phyloP scores from a whole-genome alignment of 2,113 vertebrate species.

The Sapajus apella region DNA sequence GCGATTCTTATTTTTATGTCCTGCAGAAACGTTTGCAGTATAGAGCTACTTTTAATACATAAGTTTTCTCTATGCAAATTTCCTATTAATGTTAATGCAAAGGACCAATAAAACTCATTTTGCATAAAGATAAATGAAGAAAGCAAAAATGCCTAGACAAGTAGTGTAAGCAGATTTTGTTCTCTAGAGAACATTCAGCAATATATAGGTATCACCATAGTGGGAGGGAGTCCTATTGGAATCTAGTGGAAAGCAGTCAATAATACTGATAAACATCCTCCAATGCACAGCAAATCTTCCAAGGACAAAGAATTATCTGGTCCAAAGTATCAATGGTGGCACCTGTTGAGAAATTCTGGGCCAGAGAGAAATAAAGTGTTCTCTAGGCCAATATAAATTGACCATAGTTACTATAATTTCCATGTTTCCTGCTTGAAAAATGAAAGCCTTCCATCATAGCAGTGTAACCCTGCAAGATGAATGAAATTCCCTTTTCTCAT shows the following conservation, averaged over 20 bases:
- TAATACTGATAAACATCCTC: neutral
- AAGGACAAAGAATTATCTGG: neutral
- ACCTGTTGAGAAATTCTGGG: neutral
- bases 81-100: neutral
- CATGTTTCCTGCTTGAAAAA: neutral
- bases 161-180: neutral
- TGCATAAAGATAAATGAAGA: slow-evolving; percentile 4
- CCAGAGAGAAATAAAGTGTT: neutral
- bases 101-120: neutral
- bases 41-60: neutral
- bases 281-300: neutral
- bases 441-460: neutral
- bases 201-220: neutral
- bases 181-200: neutral
- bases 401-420: neutral
- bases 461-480: neutral
- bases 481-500: neutral
- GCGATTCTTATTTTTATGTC: neutral
- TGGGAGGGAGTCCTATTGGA: too few species aligned
- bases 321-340: neutral
- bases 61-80: neutral
- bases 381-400: neutral
- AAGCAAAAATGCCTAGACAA: neutral
- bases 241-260: neutral
- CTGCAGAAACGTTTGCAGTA: neutral